Evolutionary conservation across 2,888 invertebrate genomes (phyloP), one percentile per base, ranked within the genome.

Genomic region (Argyra leucocephala): DNA sequence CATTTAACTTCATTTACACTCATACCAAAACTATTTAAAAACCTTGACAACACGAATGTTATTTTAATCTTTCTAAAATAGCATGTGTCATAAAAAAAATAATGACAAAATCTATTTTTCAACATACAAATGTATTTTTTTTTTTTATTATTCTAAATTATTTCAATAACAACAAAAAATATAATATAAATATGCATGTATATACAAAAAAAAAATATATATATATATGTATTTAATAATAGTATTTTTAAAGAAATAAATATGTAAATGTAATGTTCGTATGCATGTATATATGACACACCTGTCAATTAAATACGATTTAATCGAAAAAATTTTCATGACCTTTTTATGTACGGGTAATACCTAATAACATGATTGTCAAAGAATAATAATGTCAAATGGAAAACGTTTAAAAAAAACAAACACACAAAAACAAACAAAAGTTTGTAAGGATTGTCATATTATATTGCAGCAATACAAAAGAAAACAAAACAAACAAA

Each of bases 71-170:
- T 48, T 48, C 48, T 48, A 48, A 48, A 48, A 48, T 48, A 18
- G 48, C 48, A 48, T 48, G 48, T 48, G 48, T 48, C 48, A 48
- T 48, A 48, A 48, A 48, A n/a, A n/a, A 48, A 48, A 5, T 48
- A 18, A 48, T 18, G 48, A 48, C 48, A 48, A 48, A 48, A 48
- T 48, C 48, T 48, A 48, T 48, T 9, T 48, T 5, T 18, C 31
- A 31, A 31, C 10, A 31, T 10, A 31, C 2, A 31, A 10, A 6
- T 31, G n/a, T n/a, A n/a, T 48, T 48, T 15, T 48, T 48, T 48
- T 48, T 48, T 48, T 48, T 15, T 3, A 18, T 48, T 31, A 31
- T 31, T 31, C 31, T 31, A 48, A 37, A 37, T 12, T 37, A 37
- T 37, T 37, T 6, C 37, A 10, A 3, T 48, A 48, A 48, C 2